Base-by-base conservation (phyloP, 1,140 invertebrate genomes). In the Procambarus clarkii region DNA sequence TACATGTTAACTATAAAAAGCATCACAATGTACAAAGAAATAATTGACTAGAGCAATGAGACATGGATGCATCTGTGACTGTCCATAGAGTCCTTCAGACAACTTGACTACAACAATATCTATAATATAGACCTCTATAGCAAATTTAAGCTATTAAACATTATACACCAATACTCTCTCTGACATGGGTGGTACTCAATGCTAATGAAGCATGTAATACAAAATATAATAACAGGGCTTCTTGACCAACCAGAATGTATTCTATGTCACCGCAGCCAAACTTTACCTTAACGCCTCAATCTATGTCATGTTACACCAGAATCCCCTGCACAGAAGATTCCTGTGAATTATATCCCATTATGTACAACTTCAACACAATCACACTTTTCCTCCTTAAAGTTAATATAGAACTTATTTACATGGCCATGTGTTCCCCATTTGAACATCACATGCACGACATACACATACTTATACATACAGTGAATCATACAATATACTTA, bases 211-310 rank as follows among this genome's bases (percentile, higher is more conserved):
- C 69, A 74, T 74, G 24, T 74, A 74, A 74, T 74, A 74, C 69
- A 74, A 74, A 74, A 74, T 74, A 74, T 74, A 74, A 74, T 74
- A 74, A 74, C 69, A 74, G 69, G 69, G 69, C 69, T 74, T 74
- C n/a, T 24, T 74, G 69, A 74, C 69, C 11, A 74, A 74, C 69
- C 69, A 74, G n/a, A 74, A 74, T 21, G 21, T 74, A 74, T 24
- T 74, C 69, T 44, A 74, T 74, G 69, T 74, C 69, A 74, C 24
- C 69, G 69, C 69, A 74, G 69, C 11, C 69, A 74, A 74, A 74
- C 69, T 34, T 74, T 74, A 21, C 69, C 69, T 74, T 34, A 74
- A 74, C 24, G 69, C 69, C 69, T 74, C 24, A 24, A 34, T 34
- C 24, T 34, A n/a, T 24, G 24, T 74, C 21, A 74, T 21, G 69